Evolutionary conservation across 2,888 invertebrate species (phyloP), one percentile per base, ranked within the genome.

Genomic region (Caenorhabditis parvicauda): DNA sequence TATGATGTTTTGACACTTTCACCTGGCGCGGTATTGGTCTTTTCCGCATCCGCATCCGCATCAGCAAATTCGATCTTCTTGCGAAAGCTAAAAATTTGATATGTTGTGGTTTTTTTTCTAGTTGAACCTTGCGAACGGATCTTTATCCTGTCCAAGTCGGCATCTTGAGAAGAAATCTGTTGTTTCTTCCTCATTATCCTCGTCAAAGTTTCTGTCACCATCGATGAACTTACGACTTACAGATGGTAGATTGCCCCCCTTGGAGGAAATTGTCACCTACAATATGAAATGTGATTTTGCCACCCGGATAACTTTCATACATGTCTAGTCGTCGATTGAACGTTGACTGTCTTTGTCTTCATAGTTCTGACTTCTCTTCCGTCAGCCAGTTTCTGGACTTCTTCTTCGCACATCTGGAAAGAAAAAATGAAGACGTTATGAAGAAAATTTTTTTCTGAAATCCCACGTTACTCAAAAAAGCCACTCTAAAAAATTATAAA

Each of bases 341-440:
- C 65, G 42, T 74, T 75, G 3, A 77, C 70, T 0, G 74, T 78
- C 38, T 74, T 54, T 7, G 75, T 75, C 43, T 78, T 77, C 49
- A 69, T 77, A 55, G 65, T 69, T 14, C 74, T 49, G 42, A 75
- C 70, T 39, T 72, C 72, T 38, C 67, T 66, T 12, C 77, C 77
- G 49, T 77, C 76, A 1, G 74, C 64, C n/a, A 69, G 44, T 32
- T 64, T 67, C 42, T 76, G 72, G 12, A 77, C 70, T 55, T 76
- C 74, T 46, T 77, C 76, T 47, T 78, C 75, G 39, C 72, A 70
- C 7, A 74, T 70, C 67, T 69, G 47, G 7, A 59, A 49, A 42
- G 39, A 19, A 17, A 32, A 7, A 22, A 41, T 21, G 42, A n/a
- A 35, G 35, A 35, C n/a, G 1, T n/a, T n/a, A n/a, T n/a, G n/a